A percentile compares a stretch with the other conserved stretches of the same genome.
Conservation (phyloP, 2,113 vertebrate genomes). For the Catagonus wagneri region DNA sequence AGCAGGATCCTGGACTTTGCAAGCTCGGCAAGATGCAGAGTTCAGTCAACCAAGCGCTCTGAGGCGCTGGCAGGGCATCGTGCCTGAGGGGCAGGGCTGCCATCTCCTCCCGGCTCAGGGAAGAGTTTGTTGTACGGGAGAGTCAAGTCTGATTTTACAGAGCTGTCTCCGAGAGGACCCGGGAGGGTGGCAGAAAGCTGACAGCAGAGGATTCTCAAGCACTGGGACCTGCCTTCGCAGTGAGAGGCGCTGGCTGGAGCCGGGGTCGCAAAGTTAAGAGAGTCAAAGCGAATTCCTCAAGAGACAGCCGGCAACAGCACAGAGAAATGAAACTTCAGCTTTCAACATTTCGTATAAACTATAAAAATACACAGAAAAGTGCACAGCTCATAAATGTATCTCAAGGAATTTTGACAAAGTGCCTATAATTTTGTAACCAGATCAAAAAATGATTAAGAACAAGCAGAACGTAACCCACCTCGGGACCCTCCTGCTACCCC, state of each 20-base stretch:
- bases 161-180: conserved; percentile 59
- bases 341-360: conserved; percentile 6
- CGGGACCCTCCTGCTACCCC: neutral
- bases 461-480: neutral
- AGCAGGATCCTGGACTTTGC: conserved; percentile 68
- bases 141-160: conserved; percentile 71
- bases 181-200: conserved; percentile 64
- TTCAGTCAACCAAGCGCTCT: conserved; percentile 79
- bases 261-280: neutral
- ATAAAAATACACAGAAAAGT: neutral
- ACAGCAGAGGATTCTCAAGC: neutral
- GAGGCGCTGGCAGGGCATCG: conserved; percentile 26
- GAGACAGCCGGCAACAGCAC: neutral
- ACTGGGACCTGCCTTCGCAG: neutral
- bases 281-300: neutral
- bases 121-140: conserved; percentile 33
- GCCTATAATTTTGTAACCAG: neutral
- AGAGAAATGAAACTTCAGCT: neutral
- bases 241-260: neutral
- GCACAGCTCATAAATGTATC: neutral
- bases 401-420: neutral
- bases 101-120: neutral
- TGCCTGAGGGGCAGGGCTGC: conserved; percentile 64
- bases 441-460: neutral
- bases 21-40: conserved; percentile 76